Conservation (phyloP, 2,113 vertebrate genomes). For the Neotragus moschatus region DNA sequence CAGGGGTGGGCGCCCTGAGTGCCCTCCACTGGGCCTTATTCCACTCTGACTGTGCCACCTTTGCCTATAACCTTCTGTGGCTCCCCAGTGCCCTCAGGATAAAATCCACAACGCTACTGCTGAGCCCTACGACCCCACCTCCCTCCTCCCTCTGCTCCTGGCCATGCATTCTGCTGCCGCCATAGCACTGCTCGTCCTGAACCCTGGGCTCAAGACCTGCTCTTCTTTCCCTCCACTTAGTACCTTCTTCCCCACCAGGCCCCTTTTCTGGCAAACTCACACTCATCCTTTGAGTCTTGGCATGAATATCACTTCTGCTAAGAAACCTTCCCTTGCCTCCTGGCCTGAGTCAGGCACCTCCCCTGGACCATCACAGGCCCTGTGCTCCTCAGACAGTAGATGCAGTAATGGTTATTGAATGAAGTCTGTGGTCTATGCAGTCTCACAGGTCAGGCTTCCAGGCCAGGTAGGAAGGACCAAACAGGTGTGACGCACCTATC, state of each 20-base stretch:
- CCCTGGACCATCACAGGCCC: background rate
- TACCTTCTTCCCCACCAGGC: background rate
- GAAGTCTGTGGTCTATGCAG: background rate
- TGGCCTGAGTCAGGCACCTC: background rate
- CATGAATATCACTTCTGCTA: background rate
- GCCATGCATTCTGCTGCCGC: background rate
- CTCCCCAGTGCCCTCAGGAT: background rate
- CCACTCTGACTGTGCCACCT: background rate
- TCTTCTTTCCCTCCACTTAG: background rate
- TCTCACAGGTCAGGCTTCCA: background rate
- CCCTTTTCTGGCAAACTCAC: background rate
- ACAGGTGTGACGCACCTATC: accelerated
- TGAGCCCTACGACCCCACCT: background rate
- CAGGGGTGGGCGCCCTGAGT: background rate
- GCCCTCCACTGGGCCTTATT: background rate
- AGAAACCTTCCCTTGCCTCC: background rate
- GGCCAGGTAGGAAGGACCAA: background rate
- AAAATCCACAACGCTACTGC: background rate
- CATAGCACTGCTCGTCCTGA: background rate
- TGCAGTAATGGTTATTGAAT: background rate
- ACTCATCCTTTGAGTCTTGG: background rate
- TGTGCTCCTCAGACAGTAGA: background rate
- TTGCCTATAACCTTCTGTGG: background rate
- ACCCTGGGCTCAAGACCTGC: background rate
- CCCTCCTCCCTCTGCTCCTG: background rate